A percentile compares a stretch with the other conserved stretches of the same genome.
Conservation (phyloP, 2,113 vertebrate species). For the Sebastes schlegelii region DNA sequence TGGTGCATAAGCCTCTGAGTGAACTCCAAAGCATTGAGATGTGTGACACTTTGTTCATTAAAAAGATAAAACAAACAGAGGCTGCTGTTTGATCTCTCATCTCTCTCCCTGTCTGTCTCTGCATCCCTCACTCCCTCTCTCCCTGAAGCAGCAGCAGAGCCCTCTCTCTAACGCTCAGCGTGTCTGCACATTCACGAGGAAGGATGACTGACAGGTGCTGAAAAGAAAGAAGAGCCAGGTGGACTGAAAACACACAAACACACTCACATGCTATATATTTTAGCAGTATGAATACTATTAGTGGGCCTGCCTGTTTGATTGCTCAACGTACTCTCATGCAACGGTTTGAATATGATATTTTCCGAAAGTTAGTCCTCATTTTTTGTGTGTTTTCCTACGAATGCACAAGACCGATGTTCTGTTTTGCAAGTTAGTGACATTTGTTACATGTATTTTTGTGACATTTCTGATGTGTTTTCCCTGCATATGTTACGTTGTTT, state of each 20-base stretch:
- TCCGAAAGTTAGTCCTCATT: too few relatives aligned
- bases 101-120: conserved; percentile 14
- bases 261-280: neutral
- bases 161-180: neutral
- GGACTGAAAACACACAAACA: neutral
- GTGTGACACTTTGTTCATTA: conserved; percentile 61
- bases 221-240: neutral
- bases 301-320: neutral
- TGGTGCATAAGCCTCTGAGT: conserved; percentile 15
- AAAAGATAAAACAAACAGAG: conserved; percentile 58
- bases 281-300: neutral
- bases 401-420: too few relatives aligned
- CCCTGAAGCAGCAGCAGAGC: neutral
- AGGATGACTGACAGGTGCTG: conserved; percentile 30
- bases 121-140: conserved; percentile 8
- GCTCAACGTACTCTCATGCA: neutral
- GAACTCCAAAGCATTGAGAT: conserved; percentile 43
- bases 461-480: too few relatives aligned
- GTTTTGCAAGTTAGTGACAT: too few relatives aligned
- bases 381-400: too few relatives aligned
- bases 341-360: too few relatives aligned
- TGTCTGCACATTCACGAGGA: conserved; percentile 17
- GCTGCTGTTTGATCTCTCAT: conserved; percentile 54
- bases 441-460: too few relatives aligned
- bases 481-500: too few relatives aligned